Evolutionary conservation across 2,797 vertebrate genomes (phyloP).

Genomic region (Melanotaenia maccullochi): DNA sequence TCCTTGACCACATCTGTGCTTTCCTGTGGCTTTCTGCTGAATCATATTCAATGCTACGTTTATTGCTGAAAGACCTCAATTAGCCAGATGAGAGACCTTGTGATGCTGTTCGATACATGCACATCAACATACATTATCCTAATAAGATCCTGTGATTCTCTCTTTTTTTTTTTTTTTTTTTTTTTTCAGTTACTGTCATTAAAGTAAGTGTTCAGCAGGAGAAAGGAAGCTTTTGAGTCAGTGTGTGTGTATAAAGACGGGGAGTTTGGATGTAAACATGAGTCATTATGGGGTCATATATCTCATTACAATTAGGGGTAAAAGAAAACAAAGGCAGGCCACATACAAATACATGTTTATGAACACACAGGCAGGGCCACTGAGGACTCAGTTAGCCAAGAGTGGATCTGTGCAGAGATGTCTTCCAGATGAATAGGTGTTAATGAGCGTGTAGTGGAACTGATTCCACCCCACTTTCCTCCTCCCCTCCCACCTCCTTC

Average conservation of each 20-base stretch:
- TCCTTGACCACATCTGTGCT: constrained; percentile 25
- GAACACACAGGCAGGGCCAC: constrained; percentile 34
- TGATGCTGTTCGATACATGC: neutral
- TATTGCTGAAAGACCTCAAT: constrained; percentile 21
- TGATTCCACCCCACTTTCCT: constrained; percentile 69
- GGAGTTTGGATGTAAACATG: constrained; percentile 42
- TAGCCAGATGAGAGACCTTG: constrained; percentile 42
- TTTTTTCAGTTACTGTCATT: constrained; percentile 48
- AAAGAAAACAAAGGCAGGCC: constrained; percentile 28
- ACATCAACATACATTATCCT: constrained; percentile 38
- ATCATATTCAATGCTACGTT: constrained; percentile 13
- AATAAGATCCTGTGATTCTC: constrained; percentile 23
- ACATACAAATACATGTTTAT: constrained; percentile 5
- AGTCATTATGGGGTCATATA: constrained; percentile 53
- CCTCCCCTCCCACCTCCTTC: constrained; percentile 29
- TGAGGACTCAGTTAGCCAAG: constrained; percentile 47
- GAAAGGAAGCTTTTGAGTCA: constrained; percentile 8
- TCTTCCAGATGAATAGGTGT: constrained; percentile 83
- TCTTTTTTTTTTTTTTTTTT: constrained; percentile 35
- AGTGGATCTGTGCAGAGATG: constrained; percentile 74
- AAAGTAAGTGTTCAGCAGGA: constrained; percentile 21
- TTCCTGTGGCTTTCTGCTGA: constrained; percentile 29
- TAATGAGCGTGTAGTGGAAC: constrained; percentile 83
- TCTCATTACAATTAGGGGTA: constrained; percentile 44
- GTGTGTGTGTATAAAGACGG: neutral